phyloP scores from a whole-genome alignment of 2,113 vertebrate species.

The Esox niger region DNA sequence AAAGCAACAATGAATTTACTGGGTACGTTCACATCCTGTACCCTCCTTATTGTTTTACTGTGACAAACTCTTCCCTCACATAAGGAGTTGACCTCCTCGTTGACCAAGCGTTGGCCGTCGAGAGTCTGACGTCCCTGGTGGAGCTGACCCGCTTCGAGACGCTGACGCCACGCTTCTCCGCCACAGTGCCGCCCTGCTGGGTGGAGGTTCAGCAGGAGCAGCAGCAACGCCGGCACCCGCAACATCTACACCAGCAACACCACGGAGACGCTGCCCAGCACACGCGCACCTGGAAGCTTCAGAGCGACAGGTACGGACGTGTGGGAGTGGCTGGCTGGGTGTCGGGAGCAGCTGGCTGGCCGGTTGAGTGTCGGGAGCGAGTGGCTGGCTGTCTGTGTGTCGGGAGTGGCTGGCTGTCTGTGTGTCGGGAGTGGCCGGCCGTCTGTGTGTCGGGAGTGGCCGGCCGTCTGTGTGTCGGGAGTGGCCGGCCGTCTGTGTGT shows the following conservation, averaged over 20 bases:
- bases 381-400: no score
- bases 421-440: no score
- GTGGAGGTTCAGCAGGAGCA: constrained; percentile 98
- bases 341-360: no score
- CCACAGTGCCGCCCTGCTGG: constrained; percentile 97
- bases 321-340: background rate
- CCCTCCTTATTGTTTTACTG: background rate
- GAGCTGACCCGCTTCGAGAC: constrained; percentile 98
- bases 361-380: no score
- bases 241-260: constrained; percentile 97
- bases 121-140: constrained; percentile 89
- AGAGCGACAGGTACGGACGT: constrained; percentile 83
- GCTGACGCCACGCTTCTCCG: constrained; percentile 93
- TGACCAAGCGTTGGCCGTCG: constrained; percentile 87
- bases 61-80: background rate
- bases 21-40: background rate
- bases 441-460: no score
- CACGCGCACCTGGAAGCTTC: constrained; percentile 96
- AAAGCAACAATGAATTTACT: background rate
- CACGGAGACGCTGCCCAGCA: constrained; percentile 97
- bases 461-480: no score
- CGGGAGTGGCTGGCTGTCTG: no score
- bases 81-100: constrained; percentile 94
- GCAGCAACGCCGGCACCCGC: constrained; percentile 93
- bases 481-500: no score